Conservation (phyloP, 2,113 vertebrate genomes). For the Uria aalge region DNA sequence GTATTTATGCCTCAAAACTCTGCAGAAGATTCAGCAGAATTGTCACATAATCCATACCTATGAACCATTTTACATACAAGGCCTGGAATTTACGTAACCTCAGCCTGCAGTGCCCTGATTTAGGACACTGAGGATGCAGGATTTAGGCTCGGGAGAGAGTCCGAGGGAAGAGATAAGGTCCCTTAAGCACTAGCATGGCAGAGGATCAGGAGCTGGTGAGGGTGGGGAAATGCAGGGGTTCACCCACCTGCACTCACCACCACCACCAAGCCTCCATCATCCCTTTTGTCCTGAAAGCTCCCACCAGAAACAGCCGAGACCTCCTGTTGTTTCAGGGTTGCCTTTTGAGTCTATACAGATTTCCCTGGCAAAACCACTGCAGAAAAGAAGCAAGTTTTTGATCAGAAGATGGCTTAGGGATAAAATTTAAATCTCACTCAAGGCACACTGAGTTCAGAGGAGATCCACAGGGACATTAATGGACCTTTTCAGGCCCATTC, state of each 20-base stretch:
- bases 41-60: background rate
- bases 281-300: background rate
- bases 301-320: accelerated
- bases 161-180: background rate
- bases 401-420: background rate
- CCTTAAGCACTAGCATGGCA: background rate
- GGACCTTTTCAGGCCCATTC: background rate
- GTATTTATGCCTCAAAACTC: background rate
- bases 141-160: background rate
- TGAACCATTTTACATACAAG: background rate
- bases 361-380: background rate
- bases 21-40: background rate
- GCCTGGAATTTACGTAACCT: background rate
- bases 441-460: background rate
- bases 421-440: background rate
- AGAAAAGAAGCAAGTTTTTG: background rate
- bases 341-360: background rate
- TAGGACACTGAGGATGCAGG: background rate
- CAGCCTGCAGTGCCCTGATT: background rate
- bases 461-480: background rate
- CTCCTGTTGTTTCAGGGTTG: background rate
- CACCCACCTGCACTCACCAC: too few species aligned
- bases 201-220: background rate
- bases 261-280: too few species aligned
- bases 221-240: background rate